Base-by-base conservation (phyloP, 1,140 invertebrate genomes). In the Calliopsis andreniformis region DNA sequence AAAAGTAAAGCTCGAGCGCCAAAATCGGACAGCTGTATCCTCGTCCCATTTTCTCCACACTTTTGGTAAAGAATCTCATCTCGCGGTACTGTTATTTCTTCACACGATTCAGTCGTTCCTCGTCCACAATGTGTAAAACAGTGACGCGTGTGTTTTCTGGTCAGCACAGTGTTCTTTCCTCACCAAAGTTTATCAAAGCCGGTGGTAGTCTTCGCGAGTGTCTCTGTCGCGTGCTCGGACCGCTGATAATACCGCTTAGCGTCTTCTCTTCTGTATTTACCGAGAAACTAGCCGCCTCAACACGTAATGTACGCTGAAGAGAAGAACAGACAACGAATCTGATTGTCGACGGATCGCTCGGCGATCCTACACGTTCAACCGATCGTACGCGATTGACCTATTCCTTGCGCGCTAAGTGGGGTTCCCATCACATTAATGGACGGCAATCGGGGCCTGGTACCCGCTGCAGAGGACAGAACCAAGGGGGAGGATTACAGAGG, bases 331-430 rank as follows among this genome's bases (percentile, higher is more conserved):
- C 18, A 23, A 1, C 10, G 8, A 12, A 0, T 18, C 28, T 2
- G 32, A 28, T 42, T 43, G 43, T 28, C 35, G 23, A 42, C 1
- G 5, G 25, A 43, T 53, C 66, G 35, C 66, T 61, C 66, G 23
- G 10, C 35, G 66, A 76, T 42, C 66, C 66, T 69, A n/a, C 32
- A 61, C 16, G 45, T 61, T 61, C 55, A 12, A 51, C 28, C 35
- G 73, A 69, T 43, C 55, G 25, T 4, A n/a, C 64, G 32, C 66
- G 45, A 76, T 76, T 61, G 73, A 76, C 55, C 55, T 49, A 42
- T 47, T 59, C 39, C n/a, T n/a, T 8, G 35, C 12, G 25, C 28
- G 43, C 47, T 16, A 72, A 59, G 35, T 42, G 70, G 45, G 47
- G 59, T 72, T 43, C 12, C n/a, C 45, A 23, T 62, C 25, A 51